Base-by-base conservation (phyloP, 2,888 invertebrate genomes). In the Eupelmus urozonus region DNA sequence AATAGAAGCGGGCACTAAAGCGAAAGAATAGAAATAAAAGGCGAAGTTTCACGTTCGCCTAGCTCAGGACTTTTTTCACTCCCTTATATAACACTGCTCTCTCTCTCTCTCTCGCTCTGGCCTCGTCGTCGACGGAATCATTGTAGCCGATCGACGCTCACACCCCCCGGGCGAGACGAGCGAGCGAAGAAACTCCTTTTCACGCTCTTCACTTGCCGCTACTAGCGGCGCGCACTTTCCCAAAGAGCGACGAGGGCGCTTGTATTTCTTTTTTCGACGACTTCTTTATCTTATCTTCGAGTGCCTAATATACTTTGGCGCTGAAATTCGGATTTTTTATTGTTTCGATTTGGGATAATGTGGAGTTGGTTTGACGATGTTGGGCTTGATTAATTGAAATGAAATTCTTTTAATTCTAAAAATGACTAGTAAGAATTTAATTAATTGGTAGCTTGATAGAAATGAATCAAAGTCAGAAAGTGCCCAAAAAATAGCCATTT, bases 41-140 rank as follows among this genome's bases (percentile, higher is more conserved):
- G 45, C 27, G 55, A 70, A 65, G 49, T 78, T 72, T 71, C 79
- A 74, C 73, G 75, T 66, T 74, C 74, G 57, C 29, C 74, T 59
- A 60, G 59, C 74, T 74, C 74, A 49, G 74, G 49, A 66, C 59
- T 74, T 74, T 73, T 74, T 74, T 59, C 59, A 34, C 66, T 74
- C 49, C 49, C 20, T 74, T 72, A 65, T 49, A 71, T 75, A 42
- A 63, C 66, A 53, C 76, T 45, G 51, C 74, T 34, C 34, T 34
- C 34, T 3, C 34, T 34, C 34, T 5, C 34, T 34, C 34, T 29
- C 34, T 72, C 60, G 3, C 34, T 59, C 42, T 55, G 29, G 27
- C 23, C 72, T 65, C 60, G 42, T 51, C 63, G 66, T 63, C n/a
- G n/a, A n/a, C n/a, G 66, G 59, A 51, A 59, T 66, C 51, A 34